Evolutionary conservation across 1,140 invertebrate genomes (phyloP).

Genomic region (Drosophila neocordata): DNA sequence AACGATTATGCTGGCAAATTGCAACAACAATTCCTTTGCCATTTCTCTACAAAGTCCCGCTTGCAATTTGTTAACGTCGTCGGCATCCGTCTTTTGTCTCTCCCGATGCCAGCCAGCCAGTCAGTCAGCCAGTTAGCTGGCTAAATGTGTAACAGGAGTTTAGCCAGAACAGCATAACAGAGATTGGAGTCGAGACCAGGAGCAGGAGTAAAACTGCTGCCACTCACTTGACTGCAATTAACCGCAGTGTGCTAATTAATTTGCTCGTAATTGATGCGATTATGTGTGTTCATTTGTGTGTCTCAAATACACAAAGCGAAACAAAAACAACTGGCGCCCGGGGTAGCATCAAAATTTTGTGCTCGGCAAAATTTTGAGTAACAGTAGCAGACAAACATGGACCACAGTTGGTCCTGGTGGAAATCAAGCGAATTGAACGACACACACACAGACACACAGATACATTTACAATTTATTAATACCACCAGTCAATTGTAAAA

Average conservation of each 20-base stretch:
- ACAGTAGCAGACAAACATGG: not conserved
- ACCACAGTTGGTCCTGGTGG: slow-evolving; percentile 59
- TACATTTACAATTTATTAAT: slow-evolving; percentile 64
- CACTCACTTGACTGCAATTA: slow-evolving; percentile 75
- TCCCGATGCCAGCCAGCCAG: not conserved
- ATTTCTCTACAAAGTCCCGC: slow-evolving; percentile 24
- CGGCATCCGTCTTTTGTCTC: slow-evolving; percentile 53
- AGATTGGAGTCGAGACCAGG: not conserved
- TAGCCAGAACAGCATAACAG: not conserved
- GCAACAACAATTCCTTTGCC: slow-evolving; percentile 71
- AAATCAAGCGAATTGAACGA: slow-evolving; percentile 64
- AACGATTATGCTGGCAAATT: slow-evolving; percentile 79
- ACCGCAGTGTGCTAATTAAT: slow-evolving; percentile 80
- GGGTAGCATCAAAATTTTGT: slow-evolving; percentile 54
- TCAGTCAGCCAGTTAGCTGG: not conserved
- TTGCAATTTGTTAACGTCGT: slow-evolving; percentile 76
- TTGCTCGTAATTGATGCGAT: slow-evolving; percentile 81
- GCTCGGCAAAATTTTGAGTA: slow-evolving; percentile 1
- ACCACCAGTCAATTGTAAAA: slow-evolving; percentile 44
- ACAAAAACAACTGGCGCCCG: slow-evolving; percentile 40
- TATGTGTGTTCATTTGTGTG: slow-evolving; percentile 67
- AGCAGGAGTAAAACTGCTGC: slow-evolving; percentile 30
- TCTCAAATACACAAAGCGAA: slow-evolving; percentile 34
- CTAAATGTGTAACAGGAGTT: not conserved
- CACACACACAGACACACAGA: slow-evolving; percentile 13